Evolutionary conservation across 2,888 invertebrate species (phyloP), one percentile per base, ranked within the genome.

Genomic region (Heliconius ethilla): DNA sequence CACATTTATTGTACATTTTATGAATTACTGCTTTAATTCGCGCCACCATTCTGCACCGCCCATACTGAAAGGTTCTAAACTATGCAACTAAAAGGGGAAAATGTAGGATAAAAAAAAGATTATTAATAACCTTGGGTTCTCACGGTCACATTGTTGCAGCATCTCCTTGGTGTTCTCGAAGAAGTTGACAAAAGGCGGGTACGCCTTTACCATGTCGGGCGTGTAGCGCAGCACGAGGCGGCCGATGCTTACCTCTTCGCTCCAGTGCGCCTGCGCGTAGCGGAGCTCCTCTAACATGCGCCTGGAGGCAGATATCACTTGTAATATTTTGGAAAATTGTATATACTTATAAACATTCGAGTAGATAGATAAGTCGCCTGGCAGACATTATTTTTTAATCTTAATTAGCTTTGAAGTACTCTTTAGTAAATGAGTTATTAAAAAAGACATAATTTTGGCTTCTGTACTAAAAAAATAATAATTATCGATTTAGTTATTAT

Each of bases 121-220:
- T 11, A 63, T 27, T 13, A 22, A 22, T 33, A 40, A 94, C 89
- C 99, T 96, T 65, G 99, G 98, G 93, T 99, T 98, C 87, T 96
- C 97, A 89, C 96, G 96, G 95, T 99, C 99, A 95, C 99, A 99
- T 88, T 97, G 96, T 86, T 96, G 95, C 88, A 99, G 96, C 95
- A 98, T 97, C 88, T 98, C 98, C 92, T 99, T 99, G 92, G 98
- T 98, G 90, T 98, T 98, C 92, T 99, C 99, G 91, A 99, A 99
- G 94, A 98, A 99, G 94, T 99, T 99, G 77, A 99, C 97, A 94
- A 99, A 99, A 29, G 99, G 98, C 81, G 99, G 99, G 94, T 99
- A 99, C 1, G 98, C 98, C 92, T 98, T 98, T 83, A 97, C 96
- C 89, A 99, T 95, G 87, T 97, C 98, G 76, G 97, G 97, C 76